Base-by-base conservation (phyloP, 2,888 invertebrate species). In the Hedychridium roseum region DNA sequence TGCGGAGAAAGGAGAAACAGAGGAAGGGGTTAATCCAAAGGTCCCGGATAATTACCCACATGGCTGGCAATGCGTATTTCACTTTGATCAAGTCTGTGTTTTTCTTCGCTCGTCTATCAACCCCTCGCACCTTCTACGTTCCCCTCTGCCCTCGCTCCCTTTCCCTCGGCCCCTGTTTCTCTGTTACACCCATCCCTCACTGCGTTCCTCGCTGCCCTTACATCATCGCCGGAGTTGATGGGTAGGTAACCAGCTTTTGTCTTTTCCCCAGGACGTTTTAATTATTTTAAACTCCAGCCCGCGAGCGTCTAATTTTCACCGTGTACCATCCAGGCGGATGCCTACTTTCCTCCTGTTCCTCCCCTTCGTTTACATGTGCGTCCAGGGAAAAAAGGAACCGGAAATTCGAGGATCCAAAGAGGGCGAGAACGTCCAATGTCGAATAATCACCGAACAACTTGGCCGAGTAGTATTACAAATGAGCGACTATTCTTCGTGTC, bases 41-140 rank as follows among this genome's bases (percentile, higher is more conserved):
- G 75, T 76, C 73, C 71, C 71, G 68, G 75, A 73, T 78, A 78
- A 78, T 78, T 78, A 78, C 77, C 78, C 78, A 77, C 78, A 78
- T 78, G 78, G 74, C 70, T 70, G 73, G 70, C 69, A 71, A 73
- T 74, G 72, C 74, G 73, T 71, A 76, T 73, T 77, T 72, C 68
- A 71, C 77, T 78, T 78, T 78, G 78, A 77, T 78, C 78, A 78
- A 74, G 72, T 71, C 74, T 72, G 69, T 78, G 74, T 78, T 78
- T 78, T 78, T 78, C 78, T 78, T 78, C 73, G 71, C 68, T 73
- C 70, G 71, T 63, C 71, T 71, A 74, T 76, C 71, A 71, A 64
- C 61, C 64, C 64, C 51, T 34, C 50, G 50, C 54, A 46, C 51
- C 32, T 44, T 30, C 43, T 42, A 39, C 40, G 11, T 17, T 2